Base-by-base conservation (phyloP, 1,140 invertebrate genomes). In the Piezodorus guildinii region DNA sequence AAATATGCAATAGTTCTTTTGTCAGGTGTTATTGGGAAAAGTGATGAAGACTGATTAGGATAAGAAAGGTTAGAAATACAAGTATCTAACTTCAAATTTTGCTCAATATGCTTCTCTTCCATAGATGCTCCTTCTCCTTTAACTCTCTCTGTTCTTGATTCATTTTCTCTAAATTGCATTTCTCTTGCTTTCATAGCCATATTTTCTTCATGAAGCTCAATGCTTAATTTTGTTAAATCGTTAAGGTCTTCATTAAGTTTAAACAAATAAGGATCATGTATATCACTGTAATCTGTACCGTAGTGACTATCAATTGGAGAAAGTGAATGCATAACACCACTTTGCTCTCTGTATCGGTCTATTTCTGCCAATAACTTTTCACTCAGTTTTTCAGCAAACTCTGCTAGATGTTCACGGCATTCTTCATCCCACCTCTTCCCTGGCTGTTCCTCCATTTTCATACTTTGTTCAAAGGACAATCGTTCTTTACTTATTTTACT, bases 311-410 rank as follows among this genome's bases (percentile, higher is more conserved):
- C 43, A 34, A 46, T 52, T 15, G 46, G 60, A 9, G 49, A 62
- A 25, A 59, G 58, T 25, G 49, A 56, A 25, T 65, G 44, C 15
- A 59, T 30, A 59, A 25, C 16, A 19, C 51, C 12, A 54, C 66
- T 62, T 69, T 73, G 71, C 62, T 74, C 71, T 52, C 73, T 73
- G 61, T 81, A 88, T 71, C 85, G 82, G 70, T 89, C 85, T 54
- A 88, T 83, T 74, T 89, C 85, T 62, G 84, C 80, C 51, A 88
- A 77, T 34, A 90, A 73, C 70, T 87, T 87, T 69, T 86, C 86
- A 64, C 79, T 81, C 5, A 87, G 72, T 71, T 87, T 85, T 70
- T 90, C 86, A 0, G 86, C 86, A 68, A 88, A 88, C 68, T 88
- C 85, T 3, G 83, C 83, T 49, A 89, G 74, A 71, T 88, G 83